phyloP scores from a whole-genome alignment of 2,888 invertebrate genomes.

The Synanthedon vespiformis region DNA sequence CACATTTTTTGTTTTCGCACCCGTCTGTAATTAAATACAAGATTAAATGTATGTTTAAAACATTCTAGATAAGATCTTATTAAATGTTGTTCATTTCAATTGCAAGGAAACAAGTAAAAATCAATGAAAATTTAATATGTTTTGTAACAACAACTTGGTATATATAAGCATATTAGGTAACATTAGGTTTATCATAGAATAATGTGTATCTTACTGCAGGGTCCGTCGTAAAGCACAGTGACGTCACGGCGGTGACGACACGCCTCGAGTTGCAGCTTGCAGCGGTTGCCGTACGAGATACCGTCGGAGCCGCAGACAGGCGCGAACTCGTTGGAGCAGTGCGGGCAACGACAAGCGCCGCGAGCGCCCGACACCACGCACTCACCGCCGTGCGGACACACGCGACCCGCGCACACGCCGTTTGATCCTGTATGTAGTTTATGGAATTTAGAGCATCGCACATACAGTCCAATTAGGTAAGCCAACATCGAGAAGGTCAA shows the following conservation, averaged over 20 bases:
- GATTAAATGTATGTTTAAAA: neutral
- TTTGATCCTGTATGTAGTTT: constrained; percentile 70
- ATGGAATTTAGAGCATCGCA: too few relatives aligned
- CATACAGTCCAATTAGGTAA: too few relatives aligned
- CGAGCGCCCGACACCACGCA: constrained; percentile 75
- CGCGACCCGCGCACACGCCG: constrained; percentile 76
- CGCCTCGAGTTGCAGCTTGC: constrained; percentile 83
- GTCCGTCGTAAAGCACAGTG: constrained; percentile 81
- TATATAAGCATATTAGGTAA: too few relatives aligned
- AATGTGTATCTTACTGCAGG: constrained; percentile 78
- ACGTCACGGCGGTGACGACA: constrained; percentile 82
- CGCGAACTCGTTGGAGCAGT: constrained; percentile 85
- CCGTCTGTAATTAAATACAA: constrained; percentile 71
- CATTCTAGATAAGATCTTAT: too few relatives aligned
- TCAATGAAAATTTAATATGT: too few relatives aligned
- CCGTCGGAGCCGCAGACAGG: constrained; percentile 89
- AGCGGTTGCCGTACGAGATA: constrained; percentile 85
- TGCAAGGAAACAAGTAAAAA: too few relatives aligned
- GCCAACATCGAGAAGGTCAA: too few relatives aligned
- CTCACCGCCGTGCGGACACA: constrained; percentile 82
- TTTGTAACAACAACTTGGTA: too few relatives aligned
- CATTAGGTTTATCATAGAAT: too few relatives aligned
- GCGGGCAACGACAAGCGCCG: constrained; percentile 87
- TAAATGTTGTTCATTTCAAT: too few relatives aligned
- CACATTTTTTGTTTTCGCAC: constrained; percentile 83